Evolutionary conservation across 2,113 vertebrate species (phyloP).

Genomic region (Chloebia gouldiae): DNA sequence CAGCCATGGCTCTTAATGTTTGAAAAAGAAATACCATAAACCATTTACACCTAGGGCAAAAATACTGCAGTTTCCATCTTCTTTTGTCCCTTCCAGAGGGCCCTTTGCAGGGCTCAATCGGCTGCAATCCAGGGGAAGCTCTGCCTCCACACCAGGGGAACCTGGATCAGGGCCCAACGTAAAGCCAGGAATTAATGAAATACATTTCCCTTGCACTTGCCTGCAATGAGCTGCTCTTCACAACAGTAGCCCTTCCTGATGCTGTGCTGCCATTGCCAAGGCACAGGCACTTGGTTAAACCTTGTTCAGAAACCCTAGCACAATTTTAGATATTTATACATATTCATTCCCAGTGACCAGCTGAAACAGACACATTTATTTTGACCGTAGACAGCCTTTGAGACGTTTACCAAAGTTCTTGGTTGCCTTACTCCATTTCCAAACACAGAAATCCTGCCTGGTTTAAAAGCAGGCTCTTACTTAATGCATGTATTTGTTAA

Average conservation of each 20-base stretch:
- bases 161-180: neutral
- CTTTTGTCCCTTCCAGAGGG: accelerated
- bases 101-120: neutral
- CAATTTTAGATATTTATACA: neutral
- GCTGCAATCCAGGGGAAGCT: neutral
- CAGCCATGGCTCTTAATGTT: accelerated
- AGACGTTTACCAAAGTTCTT: neutral
- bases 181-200: neutral
- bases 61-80: neutral
- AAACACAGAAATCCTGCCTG: neutral
- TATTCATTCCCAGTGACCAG: neutral
- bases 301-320: neutral
- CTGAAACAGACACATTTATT: neutral
- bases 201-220: neutral
- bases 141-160: neutral
- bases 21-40: neutral
- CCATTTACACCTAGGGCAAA: neutral
- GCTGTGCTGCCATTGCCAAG: neutral
- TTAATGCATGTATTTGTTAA: neutral
- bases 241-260: neutral
- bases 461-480: neutral
- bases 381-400: neutral
- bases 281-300: neutral
- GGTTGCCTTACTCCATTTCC: neutral
- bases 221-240: neutral